Conservation (phyloP, 2,888 invertebrate species). For the Spilarctia lutea region DNA sequence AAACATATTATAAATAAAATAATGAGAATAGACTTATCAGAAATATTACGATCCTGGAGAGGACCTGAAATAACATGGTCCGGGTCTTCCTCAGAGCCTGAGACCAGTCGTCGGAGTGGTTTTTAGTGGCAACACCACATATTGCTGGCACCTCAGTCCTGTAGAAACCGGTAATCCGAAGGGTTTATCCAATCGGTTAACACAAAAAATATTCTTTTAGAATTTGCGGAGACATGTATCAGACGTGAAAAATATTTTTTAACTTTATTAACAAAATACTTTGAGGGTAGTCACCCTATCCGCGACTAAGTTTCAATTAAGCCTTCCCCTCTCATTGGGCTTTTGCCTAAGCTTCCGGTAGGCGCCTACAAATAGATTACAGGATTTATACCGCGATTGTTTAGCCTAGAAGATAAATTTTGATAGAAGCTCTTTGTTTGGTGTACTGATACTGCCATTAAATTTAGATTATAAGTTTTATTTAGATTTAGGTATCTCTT, state of each 20-base stretch:
- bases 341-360: slow-evolving; percentile 65
- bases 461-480: slow-evolving; percentile 45
- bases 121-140: too few species aligned
- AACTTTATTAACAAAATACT: neutral
- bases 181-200: too few species aligned
- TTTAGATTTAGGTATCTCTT: slow-evolving; percentile 19
- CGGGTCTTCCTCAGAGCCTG: too few species aligned
- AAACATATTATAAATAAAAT: neutral
- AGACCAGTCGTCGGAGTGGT: too few species aligned
- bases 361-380: slow-evolving; percentile 72
- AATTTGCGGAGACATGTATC: too few species aligned
- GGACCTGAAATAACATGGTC: too few species aligned
- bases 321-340: slow-evolving; percentile 68
- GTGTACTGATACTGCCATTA: slow-evolving; percentile 36
- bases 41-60: neutral
- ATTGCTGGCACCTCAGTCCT: too few species aligned
- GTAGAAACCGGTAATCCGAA: too few species aligned
- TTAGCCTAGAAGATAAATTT: slow-evolving; percentile 58
- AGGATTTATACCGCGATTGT: slow-evolving; percentile 65
- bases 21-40: neutral
- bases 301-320: slow-evolving; percentile 83
- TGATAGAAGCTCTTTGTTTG: slow-evolving; percentile 56
- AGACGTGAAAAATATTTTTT: neutral
- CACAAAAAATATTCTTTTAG: too few species aligned
- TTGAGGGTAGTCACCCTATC: slow-evolving; percentile 41